Evolutionary conservation across 30 jellyfish, hydroid and myxozoan species (phyloP).

Genomic region (Turritopsis dohrnii): DNA sequence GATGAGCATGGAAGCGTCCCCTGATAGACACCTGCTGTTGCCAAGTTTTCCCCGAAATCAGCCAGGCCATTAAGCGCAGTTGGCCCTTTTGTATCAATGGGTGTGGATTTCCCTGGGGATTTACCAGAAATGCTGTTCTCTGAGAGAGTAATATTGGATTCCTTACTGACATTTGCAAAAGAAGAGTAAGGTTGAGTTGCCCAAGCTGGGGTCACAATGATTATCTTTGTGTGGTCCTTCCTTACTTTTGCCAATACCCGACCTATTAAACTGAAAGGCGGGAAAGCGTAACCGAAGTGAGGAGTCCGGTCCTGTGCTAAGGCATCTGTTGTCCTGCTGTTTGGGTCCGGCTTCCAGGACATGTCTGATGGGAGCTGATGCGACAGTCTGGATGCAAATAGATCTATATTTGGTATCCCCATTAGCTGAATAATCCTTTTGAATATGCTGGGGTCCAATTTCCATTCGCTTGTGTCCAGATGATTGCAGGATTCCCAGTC

Average conservation of each 20-base stretch:
- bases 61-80: constrained; percentile 9
- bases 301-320: not conserved
- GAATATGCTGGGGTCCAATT: constrained; percentile 20
- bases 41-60: constrained; percentile 15
- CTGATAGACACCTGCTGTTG: constrained; percentile 10
- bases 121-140: not conserved
- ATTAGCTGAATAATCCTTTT: constrained; percentile 6
- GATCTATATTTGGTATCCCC: constrained; percentile 13
- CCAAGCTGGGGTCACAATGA: constrained; percentile 13
- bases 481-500: constrained; percentile 30
- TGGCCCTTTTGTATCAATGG: not conserved
- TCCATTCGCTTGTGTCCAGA: constrained; percentile 36
- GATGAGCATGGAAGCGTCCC: constrained; percentile 31
- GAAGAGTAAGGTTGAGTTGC: not conserved
- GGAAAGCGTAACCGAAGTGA: constrained; percentile 6
- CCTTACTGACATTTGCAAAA: not conserved
- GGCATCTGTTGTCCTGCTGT: constrained; percentile 19
- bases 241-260: not conserved
- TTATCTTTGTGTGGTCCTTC: not conserved
- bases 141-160: constrained; percentile 12
- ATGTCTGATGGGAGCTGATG: not conserved
- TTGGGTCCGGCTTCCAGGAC: constrained; percentile 13
- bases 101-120: constrained; percentile 15
- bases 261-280: constrained; percentile 15
- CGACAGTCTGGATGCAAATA: not conserved